Conservation (phyloP, 2,888 invertebrate genomes). For the Mimas tiliae region DNA sequence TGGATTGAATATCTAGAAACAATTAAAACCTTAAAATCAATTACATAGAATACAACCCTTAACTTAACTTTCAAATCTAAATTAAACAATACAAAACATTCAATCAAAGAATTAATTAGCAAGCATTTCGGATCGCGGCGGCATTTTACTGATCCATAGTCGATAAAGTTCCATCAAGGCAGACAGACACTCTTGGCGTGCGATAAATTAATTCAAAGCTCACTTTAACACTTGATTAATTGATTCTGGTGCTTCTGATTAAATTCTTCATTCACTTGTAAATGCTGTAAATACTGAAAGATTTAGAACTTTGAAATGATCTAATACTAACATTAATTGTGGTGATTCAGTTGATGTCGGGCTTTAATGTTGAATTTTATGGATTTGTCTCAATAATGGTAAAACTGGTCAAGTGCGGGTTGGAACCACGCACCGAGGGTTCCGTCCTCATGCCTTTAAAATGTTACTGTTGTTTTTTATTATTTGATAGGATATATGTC, state of each 20-base stretch:
- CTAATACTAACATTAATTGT: neutral
- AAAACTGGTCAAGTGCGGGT: too few species aligned
- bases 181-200: slow-evolving; percentile 42
- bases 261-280: slow-evolving; percentile 40
- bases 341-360: neutral
- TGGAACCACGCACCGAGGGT: too few species aligned
- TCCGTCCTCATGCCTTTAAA: too few species aligned
- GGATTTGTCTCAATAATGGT: too few species aligned
- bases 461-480: too few species aligned
- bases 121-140: slow-evolving; percentile 35
- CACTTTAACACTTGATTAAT: slow-evolving; percentile 45
- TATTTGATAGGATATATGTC: too few species aligned
- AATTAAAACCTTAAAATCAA: neutral
- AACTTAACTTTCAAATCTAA: neutral
- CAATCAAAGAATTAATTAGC: slow-evolving; percentile 26
- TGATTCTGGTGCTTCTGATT: slow-evolving; percentile 44
- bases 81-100: neutral
- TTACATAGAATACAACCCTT: neutral
- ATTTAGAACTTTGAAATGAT: neutral
- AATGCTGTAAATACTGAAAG: slow-evolving; percentile 35
- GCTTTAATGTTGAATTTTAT: neutral
- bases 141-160: slow-evolving; percentile 40
- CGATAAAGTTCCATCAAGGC: slow-evolving; percentile 35
- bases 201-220: slow-evolving; percentile 50
- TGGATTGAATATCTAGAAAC: neutral